Percentiles rank a stretch among this genome's conserved stretches.
These are phyloP conservation scores for Luscinia megarhynchos DNA, from an alignment of 2,797 vertebrate genomes.

Conservation along the genomic window DNA sequence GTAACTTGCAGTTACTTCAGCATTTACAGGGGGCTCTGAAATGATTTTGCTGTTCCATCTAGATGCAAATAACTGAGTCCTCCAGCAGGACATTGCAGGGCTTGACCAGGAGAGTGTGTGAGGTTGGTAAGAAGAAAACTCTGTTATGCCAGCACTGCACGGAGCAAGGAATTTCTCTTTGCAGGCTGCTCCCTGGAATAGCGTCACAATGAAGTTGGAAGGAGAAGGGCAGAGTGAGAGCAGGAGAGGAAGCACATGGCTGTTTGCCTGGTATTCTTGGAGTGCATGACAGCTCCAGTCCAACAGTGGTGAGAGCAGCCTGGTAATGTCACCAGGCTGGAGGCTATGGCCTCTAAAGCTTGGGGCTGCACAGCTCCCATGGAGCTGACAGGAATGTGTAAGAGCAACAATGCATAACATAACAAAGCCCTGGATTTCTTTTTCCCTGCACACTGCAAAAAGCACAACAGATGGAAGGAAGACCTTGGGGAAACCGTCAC, in stretches of 20 bases:
- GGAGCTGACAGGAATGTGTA: not conserved
- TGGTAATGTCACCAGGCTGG: not conserved
- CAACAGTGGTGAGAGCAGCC: not conserved
- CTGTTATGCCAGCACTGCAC: not conserved
- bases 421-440: fast-evolving
- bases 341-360: not conserved
- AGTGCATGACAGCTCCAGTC: not conserved
- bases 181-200: not conserved
- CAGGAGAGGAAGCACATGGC: not conserved
- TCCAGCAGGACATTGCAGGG: not conserved
- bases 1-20: not conserved
- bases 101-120: not conserved
- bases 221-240: not conserved
- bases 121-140: not conserved
- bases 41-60: not conserved
- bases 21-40: not conserved
- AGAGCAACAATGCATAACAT: not conserved
- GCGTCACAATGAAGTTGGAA: not conserved
- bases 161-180: not conserved
- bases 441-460: not conserved
- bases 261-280: not conserved
- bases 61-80: not conserved
- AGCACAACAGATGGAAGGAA: not conserved
- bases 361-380: not conserved
- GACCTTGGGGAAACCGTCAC: not conserved